Evolutionary conservation across 2,113 vertebrate species (phyloP), one percentile per base, ranked within the genome.

Genomic region (Beaufortia kweichowensis): DNA sequence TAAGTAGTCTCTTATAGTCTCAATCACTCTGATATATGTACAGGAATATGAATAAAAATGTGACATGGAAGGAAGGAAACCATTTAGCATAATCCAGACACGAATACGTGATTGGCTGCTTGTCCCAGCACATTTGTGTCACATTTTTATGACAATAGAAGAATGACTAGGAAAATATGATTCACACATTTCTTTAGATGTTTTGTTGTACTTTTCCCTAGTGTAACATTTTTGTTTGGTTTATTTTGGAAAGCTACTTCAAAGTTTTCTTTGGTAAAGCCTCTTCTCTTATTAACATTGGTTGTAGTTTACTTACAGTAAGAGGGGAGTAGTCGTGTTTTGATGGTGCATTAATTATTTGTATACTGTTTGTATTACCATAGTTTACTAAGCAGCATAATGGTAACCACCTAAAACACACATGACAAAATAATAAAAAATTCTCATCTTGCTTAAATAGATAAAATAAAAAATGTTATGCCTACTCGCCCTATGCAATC

Each of bases 51-150:
- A 23, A 39, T n/a, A 41, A 29, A 56, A 57, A 76, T 29, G 4
- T 17, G 35, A 59, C 63, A 56, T 3, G 26, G 24, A 67, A 67
- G 53, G 63, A 74, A 33, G 71, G 74, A 76, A 76, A 21, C 24
- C 24, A 76, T 57, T 46, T 57, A 29, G 0, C 23, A 41, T 41
- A 28, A 41, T 76, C 33, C 62, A 46, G 74, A 76, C 62, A 15
- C 19, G 74, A 66, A 64, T 66, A 76, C 33, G 33, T 66, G 62
- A 66, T 29, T 29, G 33, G 35, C 24, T 28, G 50, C 23, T 9
- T 56, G 50, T 76, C 63, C 1, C 31, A 55, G 63, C 1, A 0
- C 23, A 48, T 64, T 78, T 72, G 35, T 29, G 53, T 53, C 14
- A 50, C 15, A 24, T 35, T 53, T 50, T 64, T 9, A 75, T 63